Percentiles rank a stretch among this genome's conserved stretches.
Conservation (phyloP, 1,140 invertebrate species). For the Pollicipes pollicipes region DNA sequence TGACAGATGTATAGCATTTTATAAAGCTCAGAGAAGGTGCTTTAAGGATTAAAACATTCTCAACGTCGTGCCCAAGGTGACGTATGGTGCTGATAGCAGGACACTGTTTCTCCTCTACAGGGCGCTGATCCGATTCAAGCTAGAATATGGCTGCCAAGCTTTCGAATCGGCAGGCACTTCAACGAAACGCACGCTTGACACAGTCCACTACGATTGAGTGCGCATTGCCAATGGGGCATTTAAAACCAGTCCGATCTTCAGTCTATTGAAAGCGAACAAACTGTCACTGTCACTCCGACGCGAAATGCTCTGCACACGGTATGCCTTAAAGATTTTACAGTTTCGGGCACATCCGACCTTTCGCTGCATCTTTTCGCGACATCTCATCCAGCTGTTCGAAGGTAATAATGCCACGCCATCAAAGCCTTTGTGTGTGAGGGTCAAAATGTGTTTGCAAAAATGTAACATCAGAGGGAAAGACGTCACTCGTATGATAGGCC, state of each 20-base stretch:
- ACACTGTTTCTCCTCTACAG: neutral
- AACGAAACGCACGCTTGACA: neutral
- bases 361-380: neutral
- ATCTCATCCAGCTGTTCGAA: conserved; percentile 3
- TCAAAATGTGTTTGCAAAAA: too few species aligned
- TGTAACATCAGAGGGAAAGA: too few species aligned
- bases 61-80: too few species aligned
- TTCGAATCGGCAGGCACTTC: neutral
- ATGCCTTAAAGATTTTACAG: neutral
- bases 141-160: neutral
- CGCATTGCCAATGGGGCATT: neutral
- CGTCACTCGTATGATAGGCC: too few species aligned
- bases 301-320: neutral
- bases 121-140: neutral
- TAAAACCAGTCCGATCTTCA: neutral
- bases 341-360: neutral
- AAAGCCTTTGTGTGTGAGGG: too few species aligned
- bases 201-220: neutral
- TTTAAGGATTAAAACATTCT: too few species aligned
- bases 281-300: neutral
- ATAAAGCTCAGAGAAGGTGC: too few species aligned
- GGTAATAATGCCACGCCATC: too few species aligned
- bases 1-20: too few species aligned
- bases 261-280: neutral
- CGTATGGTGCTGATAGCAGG: neutral